A percentile compares a stretch with the other conserved stretches of the same genome.
phyloP scores from a whole-genome alignment of 2,113 vertebrate species.

The Pseudopipra pipra region DNA sequence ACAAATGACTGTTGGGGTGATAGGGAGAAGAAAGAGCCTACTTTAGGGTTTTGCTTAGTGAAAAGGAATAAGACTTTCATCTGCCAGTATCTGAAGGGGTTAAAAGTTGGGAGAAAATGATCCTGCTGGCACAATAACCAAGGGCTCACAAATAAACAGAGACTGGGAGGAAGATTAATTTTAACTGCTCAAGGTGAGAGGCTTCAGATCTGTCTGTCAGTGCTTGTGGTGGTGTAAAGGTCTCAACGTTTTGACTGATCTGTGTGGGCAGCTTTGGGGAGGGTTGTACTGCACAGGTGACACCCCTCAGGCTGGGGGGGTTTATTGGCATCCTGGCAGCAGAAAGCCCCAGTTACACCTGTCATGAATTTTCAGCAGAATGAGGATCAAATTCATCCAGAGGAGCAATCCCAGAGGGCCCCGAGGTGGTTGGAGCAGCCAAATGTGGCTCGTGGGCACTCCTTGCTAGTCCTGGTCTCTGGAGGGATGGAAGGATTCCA shows the following conservation, averaged over 20 bases:
- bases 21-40: background rate
- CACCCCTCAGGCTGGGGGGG: background rate
- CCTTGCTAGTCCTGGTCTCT: background rate
- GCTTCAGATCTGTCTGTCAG: background rate
- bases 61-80: background rate
- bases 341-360: background rate
- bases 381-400: accelerated
- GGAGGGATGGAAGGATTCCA: background rate
- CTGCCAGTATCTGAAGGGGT: background rate
- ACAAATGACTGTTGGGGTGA: background rate
- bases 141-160: background rate
- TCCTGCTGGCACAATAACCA: background rate
- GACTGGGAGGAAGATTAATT: background rate
- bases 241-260: background rate
- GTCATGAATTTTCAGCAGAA: background rate
- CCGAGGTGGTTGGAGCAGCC: background rate
- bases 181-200: background rate
- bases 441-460: background rate
- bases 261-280: background rate
- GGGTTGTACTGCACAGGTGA: background rate
- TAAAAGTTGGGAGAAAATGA: background rate
- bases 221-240: background rate
- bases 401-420: background rate
- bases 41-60: background rate
- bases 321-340: background rate